Evolutionary conservation across 2,888 invertebrate species (phyloP), one percentile per base, ranked within the genome.

Genomic region (Chouioia cunea): DNA sequence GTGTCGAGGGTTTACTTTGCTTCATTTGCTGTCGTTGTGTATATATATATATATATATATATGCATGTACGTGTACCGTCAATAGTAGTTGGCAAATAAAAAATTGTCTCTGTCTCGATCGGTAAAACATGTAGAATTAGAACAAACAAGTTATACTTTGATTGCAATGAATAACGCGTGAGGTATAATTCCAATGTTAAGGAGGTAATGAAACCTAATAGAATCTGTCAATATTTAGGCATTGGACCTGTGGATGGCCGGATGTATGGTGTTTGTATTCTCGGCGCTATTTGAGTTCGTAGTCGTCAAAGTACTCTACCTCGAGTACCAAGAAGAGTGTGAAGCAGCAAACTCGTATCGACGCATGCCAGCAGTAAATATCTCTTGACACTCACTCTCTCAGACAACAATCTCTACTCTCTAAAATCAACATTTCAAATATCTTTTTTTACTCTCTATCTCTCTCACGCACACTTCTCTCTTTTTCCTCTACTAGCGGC

Each of bases 171-270:
- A n/a, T n/a, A n/a, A n/a, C n/a, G n/a, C n/a, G n/a, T n/a, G n/a
- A n/a, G n/a, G n/a, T n/a, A n/a, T n/a, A n/a, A n/a, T n/a, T n/a
- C n/a, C n/a, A n/a, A n/a, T n/a, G n/a, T n/a, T n/a, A n/a, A n/a
- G n/a, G n/a, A n/a, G n/a, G n/a, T n/a, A n/a, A n/a, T n/a, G n/a
- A n/a, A n/a, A n/a, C n/a, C n/a, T n/a, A n/a, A 36, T 36, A 36
- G 6, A 36, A 36, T 10, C 12, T 36, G 10, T 36, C 36, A 12
- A 16, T 73, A 77, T 80, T 83, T 82, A 93, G 94, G 93, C 94
- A 1, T 85, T 94, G 50, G 94, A 94, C 83, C 87, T 94, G 12
- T 95, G 95, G 95, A 94, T 95, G 94, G 93, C 94, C 4, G 93
- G 93, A 4, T 95, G 95, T 80, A 94, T 95, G 93, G 89, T 93